A percentile compares a stretch with the other conserved stretches of the same genome.
These are phyloP conservation scores for Lutjanus erythropterus DNA, from an alignment of 2,113 vertebrate genomes.

Conservation along the genomic window DNA sequence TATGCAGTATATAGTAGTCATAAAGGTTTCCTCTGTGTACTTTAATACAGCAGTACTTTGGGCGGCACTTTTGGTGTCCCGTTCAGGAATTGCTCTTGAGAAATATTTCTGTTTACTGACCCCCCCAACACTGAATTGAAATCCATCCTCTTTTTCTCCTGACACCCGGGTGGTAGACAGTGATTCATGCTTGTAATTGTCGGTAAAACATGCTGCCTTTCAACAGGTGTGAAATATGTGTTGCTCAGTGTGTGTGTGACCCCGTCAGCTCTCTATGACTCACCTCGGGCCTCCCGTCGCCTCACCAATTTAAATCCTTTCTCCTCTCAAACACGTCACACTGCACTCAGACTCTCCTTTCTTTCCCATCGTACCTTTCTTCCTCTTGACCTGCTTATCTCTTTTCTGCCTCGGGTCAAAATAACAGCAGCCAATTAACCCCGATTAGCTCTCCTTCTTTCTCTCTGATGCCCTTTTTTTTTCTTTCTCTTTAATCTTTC, in stretches of 20 bases:
- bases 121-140: too few relatives aligned
- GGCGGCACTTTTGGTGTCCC: too few relatives aligned
- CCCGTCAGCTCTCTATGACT: conserved; percentile 54
- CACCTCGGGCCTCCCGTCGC: conserved; percentile 57
- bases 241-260: conserved; percentile 56
- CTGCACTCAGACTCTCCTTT: conserved; percentile 29
- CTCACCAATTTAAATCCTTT: conserved; percentile 20
- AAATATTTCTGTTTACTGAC: too few relatives aligned
- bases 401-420: conserved; percentile 76
- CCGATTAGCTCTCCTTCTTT: conserved; percentile 79
- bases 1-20: too few relatives aligned
- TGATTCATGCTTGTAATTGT: conserved; percentile 81
- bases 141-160: conserved; percentile 50
- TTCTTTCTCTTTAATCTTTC: conserved; percentile 62
- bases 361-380: conserved; percentile 34
- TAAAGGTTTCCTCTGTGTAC: too few relatives aligned
- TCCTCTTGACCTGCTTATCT: conserved; percentile 64
- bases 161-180: conserved; percentile 65
- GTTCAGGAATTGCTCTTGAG: too few relatives aligned
- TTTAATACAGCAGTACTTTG: too few relatives aligned
- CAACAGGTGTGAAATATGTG: conserved; percentile 82
- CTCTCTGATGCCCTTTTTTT: conserved; percentile 37
- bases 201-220: conserved; percentile 79
- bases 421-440: conserved; percentile 86
- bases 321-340: conserved; percentile 38